Evolutionary conservation across 2,113 vertebrate species (phyloP), one percentile per base, ranked within the genome.

Genomic region (Verasper variegatus): DNA sequence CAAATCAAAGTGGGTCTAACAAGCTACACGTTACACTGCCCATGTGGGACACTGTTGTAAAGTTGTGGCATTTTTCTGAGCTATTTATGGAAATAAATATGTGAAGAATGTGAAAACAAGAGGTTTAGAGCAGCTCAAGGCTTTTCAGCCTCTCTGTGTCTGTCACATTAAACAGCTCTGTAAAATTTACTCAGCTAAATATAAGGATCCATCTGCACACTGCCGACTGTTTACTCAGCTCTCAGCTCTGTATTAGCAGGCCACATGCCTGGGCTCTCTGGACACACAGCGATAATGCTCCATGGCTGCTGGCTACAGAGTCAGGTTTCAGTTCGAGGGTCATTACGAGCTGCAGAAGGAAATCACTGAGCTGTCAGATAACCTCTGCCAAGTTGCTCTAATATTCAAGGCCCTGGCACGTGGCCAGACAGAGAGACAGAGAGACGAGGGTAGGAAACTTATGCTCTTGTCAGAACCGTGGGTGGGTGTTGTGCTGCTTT

Each of bases 341-440:
- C 61, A 69, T 85, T 69, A 86, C 71, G 60, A 24, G 82, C 67
- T 68, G 21, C 31, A 61, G 59, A 21, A 86, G 83, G 51, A 85
- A 79, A 73, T 80, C 74, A 54, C 58, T 26, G 42, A 68, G 65
- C 74, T 71, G 56, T 79, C 71, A 70, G 57, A 78, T 83, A 57
- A 86, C 68, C 68, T 61, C 78, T 61, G 76, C 74, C 45, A 78
- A 86, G 85, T 51, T 78, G 77, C 74, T 86, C 15, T 79, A 74
- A 52, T 59, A 77, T 66, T 80, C 6, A n/a, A 26, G 27, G 35
- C 42, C 40, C 54, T 88, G 86, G 71, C 66, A 40, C 52, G 21
- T 8, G 7, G 55, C 63, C 82, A 75, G 3, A 61, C 21, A 51
- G 4, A 47, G 14, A 47, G 45, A 47, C 15, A 49, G 47, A 49